These are phyloP conservation scores for Thunnus thynnus DNA, from an alignment of 2,113 vertebrate genomes.

Conservation along the genomic window DNA sequence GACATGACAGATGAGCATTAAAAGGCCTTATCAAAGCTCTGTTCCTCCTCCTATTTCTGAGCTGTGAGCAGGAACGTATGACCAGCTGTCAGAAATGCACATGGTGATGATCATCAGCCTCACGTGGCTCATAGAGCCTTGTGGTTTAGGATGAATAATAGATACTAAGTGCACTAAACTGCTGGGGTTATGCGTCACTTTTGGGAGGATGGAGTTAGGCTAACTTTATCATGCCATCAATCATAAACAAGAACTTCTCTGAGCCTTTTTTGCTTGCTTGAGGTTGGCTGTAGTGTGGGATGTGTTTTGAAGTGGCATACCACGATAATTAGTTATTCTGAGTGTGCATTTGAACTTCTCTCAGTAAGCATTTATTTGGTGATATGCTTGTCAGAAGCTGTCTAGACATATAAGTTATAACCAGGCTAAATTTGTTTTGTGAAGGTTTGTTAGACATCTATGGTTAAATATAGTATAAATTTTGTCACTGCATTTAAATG, in stretches of 20 bases:
- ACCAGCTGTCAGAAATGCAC: slow-evolving; percentile 58
- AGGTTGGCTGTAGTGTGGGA: neutral
- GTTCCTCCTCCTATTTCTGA: slow-evolving; percentile 32
- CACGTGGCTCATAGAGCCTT: slow-evolving; percentile 45
- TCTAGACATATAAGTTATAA: neutral
- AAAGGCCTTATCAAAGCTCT: slow-evolving; percentile 12
- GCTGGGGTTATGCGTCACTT: slow-evolving; percentile 53
- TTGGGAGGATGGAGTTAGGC: slow-evolving; percentile 23
- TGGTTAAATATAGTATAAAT: neutral
- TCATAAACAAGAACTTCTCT: slow-evolving; percentile 28
- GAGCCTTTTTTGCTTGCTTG: slow-evolving; percentile 5
- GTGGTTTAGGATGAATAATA: slow-evolving; percentile 76
- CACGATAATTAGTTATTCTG: neutral
- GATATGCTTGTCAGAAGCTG: neutral
- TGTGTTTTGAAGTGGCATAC: neutral
- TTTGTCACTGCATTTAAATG: too few species aligned
- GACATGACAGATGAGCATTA: slow-evolving; percentile 32
- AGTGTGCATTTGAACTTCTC: neutral
- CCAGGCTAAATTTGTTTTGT: too few species aligned
- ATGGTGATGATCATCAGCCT: slow-evolving; percentile 44
- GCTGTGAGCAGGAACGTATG: slow-evolving; percentile 25
- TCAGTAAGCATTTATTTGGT: neutral
- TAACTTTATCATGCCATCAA: slow-evolving; percentile 21
- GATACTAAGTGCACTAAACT: slow-evolving; percentile 72
- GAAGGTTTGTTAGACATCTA: neutral